A percentile compares a stretch with the other conserved stretches of the same genome.
phyloP scores from a whole-genome alignment of 2,113 vertebrate genomes.

The Forbesichthys agassizii region DNA sequence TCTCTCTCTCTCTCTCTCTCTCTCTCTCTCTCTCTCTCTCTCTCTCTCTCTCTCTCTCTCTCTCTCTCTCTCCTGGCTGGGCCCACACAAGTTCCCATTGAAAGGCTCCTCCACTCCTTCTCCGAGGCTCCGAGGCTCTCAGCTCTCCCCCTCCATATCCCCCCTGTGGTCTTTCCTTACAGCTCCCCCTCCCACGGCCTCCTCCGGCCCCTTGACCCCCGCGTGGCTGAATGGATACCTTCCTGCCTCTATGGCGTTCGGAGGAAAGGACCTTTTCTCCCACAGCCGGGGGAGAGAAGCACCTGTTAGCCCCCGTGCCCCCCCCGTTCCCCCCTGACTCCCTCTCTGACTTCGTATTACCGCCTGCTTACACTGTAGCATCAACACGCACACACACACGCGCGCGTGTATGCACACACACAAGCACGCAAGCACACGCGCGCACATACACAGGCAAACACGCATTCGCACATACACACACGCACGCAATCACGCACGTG shows the following conservation, averaged over 20 bases:
- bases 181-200: slow-evolving; percentile 33
- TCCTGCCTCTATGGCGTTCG: slow-evolving; percentile 49
- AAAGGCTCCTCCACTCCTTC: slow-evolving; percentile 4
- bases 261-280: slow-evolving; percentile 56
- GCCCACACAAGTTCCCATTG: neutral
- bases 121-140: slow-evolving; percentile 2
- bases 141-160: slow-evolving; percentile 36
- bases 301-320: slow-evolving; percentile 21
- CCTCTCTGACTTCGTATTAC: slow-evolving; percentile 1
- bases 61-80: too few relatives aligned
- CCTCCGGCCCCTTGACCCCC: neutral
- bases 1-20: too few relatives aligned
- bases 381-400: too few relatives aligned
- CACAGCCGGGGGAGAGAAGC: slow-evolving; percentile 32
- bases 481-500: too few relatives aligned
- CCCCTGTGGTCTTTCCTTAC: slow-evolving; percentile 11
- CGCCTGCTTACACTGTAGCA: slow-evolving; percentile 21
- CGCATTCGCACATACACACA: too few relatives aligned
- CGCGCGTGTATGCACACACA: too few relatives aligned
- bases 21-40: too few relatives aligned
- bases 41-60: too few relatives aligned
- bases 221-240: slow-evolving; percentile 57
- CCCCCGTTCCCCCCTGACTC: slow-evolving; percentile 22
- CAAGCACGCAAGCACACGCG: too few relatives aligned
- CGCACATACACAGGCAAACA: too few relatives aligned